These are phyloP conservation scores for Sarcophaga peregrina DNA, from an alignment of 1,140 invertebrate species.

Conservation along the genomic window DNA sequence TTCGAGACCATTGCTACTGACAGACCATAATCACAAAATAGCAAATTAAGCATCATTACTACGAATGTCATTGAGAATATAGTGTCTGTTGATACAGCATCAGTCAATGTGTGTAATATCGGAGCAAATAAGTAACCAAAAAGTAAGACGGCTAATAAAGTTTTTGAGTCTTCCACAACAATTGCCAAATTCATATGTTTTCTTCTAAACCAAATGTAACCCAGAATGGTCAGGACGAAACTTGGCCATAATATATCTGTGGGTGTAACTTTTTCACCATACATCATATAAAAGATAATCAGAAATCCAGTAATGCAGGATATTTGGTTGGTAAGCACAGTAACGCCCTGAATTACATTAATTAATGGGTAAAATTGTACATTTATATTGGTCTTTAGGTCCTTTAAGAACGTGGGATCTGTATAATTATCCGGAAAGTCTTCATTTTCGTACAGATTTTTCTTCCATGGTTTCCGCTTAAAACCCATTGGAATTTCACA, in stretches of 20 bases:
- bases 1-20: constrained; percentile 83
- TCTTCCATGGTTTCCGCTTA: constrained; percentile 74
- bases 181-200: constrained; percentile 50
- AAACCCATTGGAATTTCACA: constrained; percentile 21
- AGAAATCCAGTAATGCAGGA: constrained; percentile 82
- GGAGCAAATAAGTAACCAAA: constrained; percentile 90
- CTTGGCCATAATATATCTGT: constrained; percentile 72
- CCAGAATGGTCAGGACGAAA: constrained; percentile 69
- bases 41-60: constrained; percentile 88
- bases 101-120: constrained; percentile 92
- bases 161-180: constrained; percentile 73
- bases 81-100: constrained; percentile 96
- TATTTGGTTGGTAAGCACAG: constrained; percentile 78
- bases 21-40: constrained; percentile 92
- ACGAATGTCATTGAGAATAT: constrained; percentile 92
- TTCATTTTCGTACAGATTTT: constrained; percentile 89
- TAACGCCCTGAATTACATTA: constrained; percentile 79
- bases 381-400: constrained; percentile 86
- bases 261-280: constrained; percentile 75
- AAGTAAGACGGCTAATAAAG: constrained; percentile 80
- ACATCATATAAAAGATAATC: constrained; percentile 78
- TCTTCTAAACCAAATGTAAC: constrained; percentile 64
- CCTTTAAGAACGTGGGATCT: constrained; percentile 83
- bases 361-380: constrained; percentile 75
- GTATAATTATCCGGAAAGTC: constrained; percentile 93